Conservation (phyloP, 2,797 vertebrate genomes). For the Hemibagrus guttatus region DNA sequence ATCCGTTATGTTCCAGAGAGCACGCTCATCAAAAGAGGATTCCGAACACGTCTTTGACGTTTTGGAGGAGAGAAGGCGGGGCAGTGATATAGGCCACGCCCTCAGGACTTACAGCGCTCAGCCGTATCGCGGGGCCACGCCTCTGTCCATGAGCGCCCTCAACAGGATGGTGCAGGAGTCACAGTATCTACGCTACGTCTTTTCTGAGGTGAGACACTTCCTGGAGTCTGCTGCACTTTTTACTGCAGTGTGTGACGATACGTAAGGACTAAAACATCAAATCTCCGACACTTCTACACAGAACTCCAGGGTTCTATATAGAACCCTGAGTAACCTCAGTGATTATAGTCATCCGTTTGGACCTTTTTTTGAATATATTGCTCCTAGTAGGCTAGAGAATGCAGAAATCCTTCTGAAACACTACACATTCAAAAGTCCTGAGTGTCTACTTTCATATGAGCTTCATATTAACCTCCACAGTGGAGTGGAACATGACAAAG, state of each 20-base stretch:
- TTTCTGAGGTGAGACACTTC: conserved; percentile 79
- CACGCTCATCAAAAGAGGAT: not conserved
- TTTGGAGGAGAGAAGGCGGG: conserved; percentile 83
- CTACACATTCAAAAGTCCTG: too few species aligned
- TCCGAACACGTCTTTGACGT: conserved; percentile 67
- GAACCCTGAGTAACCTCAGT: too few species aligned
- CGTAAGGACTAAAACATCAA: not conserved
- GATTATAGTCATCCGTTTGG: too few species aligned
- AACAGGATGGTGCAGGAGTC: conserved; percentile 87
- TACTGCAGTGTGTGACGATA: not conserved
- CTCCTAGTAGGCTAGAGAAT: too few species aligned
- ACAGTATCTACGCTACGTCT: conserved; percentile 81
- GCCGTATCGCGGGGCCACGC: conserved; percentile 74
- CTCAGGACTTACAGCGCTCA: conserved; percentile 85
- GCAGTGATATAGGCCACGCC: conserved; percentile 85
- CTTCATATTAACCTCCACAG: too few species aligned
- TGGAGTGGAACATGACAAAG: too few species aligned
- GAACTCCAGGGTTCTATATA: too few species aligned
- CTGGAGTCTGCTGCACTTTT: too few species aligned
- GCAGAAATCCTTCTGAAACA: too few species aligned
- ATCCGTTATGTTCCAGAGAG: conserved; percentile 11
- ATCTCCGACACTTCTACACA: too few species aligned
- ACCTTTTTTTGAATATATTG: too few species aligned
- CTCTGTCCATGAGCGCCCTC: conserved; percentile 80
- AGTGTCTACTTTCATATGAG: too few species aligned